Base-by-base conservation (phyloP, 2,888 invertebrate genomes). In the Lasioglossum morio region DNA sequence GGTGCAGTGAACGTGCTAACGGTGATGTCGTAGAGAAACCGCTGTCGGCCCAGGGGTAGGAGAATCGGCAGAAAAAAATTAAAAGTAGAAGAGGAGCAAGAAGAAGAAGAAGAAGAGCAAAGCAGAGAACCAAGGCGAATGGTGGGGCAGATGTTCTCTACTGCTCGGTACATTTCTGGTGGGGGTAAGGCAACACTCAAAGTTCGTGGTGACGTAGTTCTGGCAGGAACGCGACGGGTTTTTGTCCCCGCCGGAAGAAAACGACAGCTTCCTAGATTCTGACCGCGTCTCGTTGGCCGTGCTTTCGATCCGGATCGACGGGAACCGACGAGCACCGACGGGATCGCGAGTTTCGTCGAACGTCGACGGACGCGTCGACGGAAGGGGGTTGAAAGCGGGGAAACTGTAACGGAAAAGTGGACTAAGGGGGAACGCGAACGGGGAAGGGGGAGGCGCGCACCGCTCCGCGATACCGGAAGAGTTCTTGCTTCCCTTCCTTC, bases 131-230 rank as follows among this genome's bases (percentile, higher is more conserved):
- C 63, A 77, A 86, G 76, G 84, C 88, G 89, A 75, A 85, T 85
- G 84, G 84, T 85, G 87, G 90, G 91, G 90, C 87, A 76, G 74
- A 73, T 76, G 77, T 90, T 85, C 88, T 88, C 91, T 85, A 81
- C 87, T 81, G 77, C 88, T 86, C 81, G 23, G 87, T 81, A 80
- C 75, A 78, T 72, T 72, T 77, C 80, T 90, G 90, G 94, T 93
- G 94, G 94, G 94, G 94, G 93, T 93, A 93, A 92, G 90, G 92
- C 92, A 93, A 91, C 93, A 93, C 93, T 93, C 94, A 94, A 94
- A 94, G 93, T 93, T 93, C 93, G 91, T 92, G 91, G 94, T 94
- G 94, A 94, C 94, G 94, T 94, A 94, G 94, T 93, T 91, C 88
- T 91, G 94, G 93, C 92, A 93, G 94, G 93, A 94, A 93, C 94